phyloP scores from a whole-genome alignment of 1,140 invertebrate genomes.

The Nephila pilipes region DNA sequence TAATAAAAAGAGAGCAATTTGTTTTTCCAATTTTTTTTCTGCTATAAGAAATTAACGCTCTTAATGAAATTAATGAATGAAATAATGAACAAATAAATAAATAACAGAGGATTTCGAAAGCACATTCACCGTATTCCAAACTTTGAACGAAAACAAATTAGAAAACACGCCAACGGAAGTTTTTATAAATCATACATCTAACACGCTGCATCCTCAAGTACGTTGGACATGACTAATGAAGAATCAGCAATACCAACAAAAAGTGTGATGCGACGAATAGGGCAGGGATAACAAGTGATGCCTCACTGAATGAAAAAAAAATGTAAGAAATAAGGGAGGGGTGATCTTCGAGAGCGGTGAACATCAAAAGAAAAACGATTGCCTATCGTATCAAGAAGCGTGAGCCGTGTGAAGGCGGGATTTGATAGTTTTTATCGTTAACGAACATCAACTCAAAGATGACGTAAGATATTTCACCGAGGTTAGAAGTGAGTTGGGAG shows the following conservation, averaged over 20 bases:
- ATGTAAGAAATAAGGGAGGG: constrained; percentile 17
- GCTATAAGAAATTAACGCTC: no score
- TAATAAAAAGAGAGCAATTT: no score
- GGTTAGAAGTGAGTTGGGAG: neutral
- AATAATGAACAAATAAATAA: no score
- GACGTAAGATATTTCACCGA: constrained; percentile 49
- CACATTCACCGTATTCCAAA: no score
- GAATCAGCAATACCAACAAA: constrained; percentile 37
- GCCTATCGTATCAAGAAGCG: constrained; percentile 60
- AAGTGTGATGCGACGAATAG: neutral
- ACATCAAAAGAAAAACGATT: constrained; percentile 67
- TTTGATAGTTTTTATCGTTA: constrained; percentile 74
- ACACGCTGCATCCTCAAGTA: neutral
- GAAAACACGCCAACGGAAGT: neutral
- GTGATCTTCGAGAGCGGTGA: constrained; percentile 16
- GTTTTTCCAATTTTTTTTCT: no score
- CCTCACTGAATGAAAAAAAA: neutral
- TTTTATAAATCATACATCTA: constrained; percentile 27
- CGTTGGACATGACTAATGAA: constrained; percentile 36
- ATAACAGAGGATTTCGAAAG: no score
- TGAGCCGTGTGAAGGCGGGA: constrained; percentile 50
- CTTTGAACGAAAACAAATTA: neutral
- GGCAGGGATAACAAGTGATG: constrained; percentile 23
- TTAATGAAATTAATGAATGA: no score
- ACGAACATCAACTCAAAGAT: constrained; percentile 60